Conservation (phyloP, 2,888 invertebrate species). For the Lithophane socia region DNA sequence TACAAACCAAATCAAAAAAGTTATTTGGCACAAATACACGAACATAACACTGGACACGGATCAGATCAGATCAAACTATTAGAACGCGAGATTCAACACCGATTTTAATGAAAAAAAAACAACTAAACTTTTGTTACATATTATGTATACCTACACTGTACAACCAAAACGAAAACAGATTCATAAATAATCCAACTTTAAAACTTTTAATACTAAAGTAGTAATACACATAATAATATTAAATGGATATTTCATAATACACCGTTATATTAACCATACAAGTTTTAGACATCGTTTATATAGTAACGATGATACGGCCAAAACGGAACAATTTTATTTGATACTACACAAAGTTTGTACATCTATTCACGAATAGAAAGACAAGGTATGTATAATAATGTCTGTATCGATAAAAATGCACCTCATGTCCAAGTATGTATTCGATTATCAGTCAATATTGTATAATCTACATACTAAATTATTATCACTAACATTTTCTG, state of each 20-base stretch:
- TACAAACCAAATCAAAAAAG: conserved; percentile 49
- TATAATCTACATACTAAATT: conserved; percentile 40
- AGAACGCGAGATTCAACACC: conserved; percentile 52
- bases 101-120: conserved; percentile 22
- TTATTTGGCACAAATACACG: conserved; percentile 62
- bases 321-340: conserved; percentile 13
- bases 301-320: conserved; percentile 20
- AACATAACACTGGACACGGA: conserved; percentile 28
- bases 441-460: conserved; percentile 54
- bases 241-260: conserved; percentile 28
- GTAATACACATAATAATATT: conserved; percentile 25
- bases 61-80: conserved; percentile 22
- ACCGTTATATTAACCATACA: conserved; percentile 25
- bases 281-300: conserved; percentile 34
- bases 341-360: conserved; percentile 26
- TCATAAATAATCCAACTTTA: background rate
- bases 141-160: background rate
- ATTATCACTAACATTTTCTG: conserved; percentile 30
- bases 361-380: conserved; percentile 19
- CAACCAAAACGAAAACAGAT: conserved; percentile 25
- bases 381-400: conserved; percentile 15
- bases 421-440: conserved; percentile 33
- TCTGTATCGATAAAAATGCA: conserved; percentile 42
- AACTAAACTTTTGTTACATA: conserved; percentile 5
- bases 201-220: conserved; percentile 22